Percentiles rank a stretch among this genome's conserved stretches.
Conservation (phyloP, 2,888 invertebrate genomes). For the Pyralis farinalis region DNA sequence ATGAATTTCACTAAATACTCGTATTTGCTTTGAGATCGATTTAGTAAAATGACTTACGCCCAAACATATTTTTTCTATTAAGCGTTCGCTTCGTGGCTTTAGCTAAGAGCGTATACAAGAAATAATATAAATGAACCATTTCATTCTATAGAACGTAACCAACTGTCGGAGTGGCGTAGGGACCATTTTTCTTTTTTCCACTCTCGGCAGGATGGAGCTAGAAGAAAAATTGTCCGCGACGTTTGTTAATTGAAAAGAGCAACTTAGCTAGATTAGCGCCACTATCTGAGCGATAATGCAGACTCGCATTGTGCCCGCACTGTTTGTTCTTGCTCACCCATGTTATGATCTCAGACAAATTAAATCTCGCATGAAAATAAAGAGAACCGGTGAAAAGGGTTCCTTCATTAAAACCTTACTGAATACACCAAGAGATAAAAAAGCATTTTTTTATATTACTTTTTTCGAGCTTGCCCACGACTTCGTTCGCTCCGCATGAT, state of each 20-base stretch:
- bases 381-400: constrained; percentile 3
- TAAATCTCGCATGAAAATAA: constrained; percentile 5
- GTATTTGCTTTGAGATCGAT: too few relatives aligned
- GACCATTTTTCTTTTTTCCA: constrained; percentile 28
- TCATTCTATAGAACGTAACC: constrained; percentile 5
- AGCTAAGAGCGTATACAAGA: background rate
- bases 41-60: too few relatives aligned
- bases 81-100: too few relatives aligned
- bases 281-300: background rate
- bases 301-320: background rate
- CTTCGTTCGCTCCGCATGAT: too few relatives aligned
- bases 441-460: too few relatives aligned
- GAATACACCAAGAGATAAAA: background rate
- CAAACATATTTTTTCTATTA: too few relatives aligned
- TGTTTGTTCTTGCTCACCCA: background rate
- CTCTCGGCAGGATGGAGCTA: constrained; percentile 19
- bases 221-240: constrained; percentile 44
- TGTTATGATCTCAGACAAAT: constrained; percentile 5
- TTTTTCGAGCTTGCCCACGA: too few relatives aligned
- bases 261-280: constrained; percentile 34
- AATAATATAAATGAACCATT: constrained; percentile 4
- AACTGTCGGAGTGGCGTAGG: constrained; percentile 5
- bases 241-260: constrained; percentile 50
- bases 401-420: constrained; percentile 4
- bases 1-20: too few relatives aligned